Conservation (phyloP, 2,888 invertebrate species). For the Pammene aurita region DNA sequence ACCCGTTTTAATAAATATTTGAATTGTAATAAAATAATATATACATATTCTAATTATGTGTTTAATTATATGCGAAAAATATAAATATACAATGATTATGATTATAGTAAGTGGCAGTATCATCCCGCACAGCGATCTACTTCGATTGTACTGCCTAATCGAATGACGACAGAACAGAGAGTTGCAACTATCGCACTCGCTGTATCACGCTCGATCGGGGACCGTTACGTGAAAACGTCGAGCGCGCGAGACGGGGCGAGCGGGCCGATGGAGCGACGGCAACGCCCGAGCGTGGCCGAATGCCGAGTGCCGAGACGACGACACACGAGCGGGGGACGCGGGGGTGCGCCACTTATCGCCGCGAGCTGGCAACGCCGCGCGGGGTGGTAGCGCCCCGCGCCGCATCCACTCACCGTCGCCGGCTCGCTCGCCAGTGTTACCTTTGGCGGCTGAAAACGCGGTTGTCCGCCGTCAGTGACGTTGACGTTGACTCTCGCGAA, state of each 20-base stretch:
- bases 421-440: conserved; percentile 85
- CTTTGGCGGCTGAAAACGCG: conserved; percentile 83
- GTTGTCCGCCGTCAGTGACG: conserved; percentile 81
- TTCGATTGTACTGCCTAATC: conserved; percentile 62
- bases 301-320: conserved; percentile 77
- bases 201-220: conserved; percentile 82
- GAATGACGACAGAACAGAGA: conserved; percentile 60
- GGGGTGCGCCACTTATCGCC: conserved; percentile 83
- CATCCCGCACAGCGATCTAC: conserved; percentile 54
- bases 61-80: no score
- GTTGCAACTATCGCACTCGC: conserved; percentile 72
- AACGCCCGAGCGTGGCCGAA: conserved; percentile 78
- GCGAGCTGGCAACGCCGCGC: conserved; percentile 82
- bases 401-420: conserved; percentile 85
- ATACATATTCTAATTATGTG: no score
- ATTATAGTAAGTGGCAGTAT: conserved; percentile 21
- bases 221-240: conserved; percentile 83
- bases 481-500: conserved; percentile 80
- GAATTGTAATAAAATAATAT: no score
- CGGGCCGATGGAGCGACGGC: conserved; percentile 73
- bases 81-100: not conserved
- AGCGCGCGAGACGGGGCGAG: conserved; percentile 75
- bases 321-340: conserved; percentile 76
- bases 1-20: no score
- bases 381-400: conserved; percentile 81